Conservation (phyloP, 2,888 invertebrate species). For the Crematogaster levior region DNA sequence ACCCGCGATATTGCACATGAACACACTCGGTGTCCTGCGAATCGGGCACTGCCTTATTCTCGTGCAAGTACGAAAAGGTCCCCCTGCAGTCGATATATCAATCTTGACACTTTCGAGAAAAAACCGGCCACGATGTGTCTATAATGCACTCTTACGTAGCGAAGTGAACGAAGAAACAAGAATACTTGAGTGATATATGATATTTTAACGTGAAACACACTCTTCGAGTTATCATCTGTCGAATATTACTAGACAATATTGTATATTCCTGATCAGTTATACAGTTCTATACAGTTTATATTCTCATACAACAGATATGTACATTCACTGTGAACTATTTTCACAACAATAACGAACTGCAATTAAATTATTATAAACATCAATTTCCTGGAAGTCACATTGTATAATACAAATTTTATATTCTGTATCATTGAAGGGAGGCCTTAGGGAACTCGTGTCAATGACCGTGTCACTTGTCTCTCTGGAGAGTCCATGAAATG, state of each 20-base stretch:
- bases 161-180: conserved; percentile 17
- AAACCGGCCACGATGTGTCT: conserved; percentile 15
- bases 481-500: conserved; percentile 44
- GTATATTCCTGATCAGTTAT: conserved; percentile 13
- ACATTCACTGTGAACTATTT: background rate
- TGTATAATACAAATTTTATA: conserved; percentile 32
- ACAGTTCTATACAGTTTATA: background rate
- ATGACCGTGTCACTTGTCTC: conserved; percentile 26
- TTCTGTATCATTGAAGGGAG: background rate
- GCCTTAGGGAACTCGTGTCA: conserved; percentile 17
- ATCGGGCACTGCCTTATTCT: background rate
- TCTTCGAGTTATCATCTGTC: conserved; percentile 28
- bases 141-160: conserved; percentile 29
- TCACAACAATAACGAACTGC: background rate
- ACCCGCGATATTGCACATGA: conserved; percentile 11
- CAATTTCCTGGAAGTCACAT: background rate
- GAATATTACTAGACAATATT: conserved; percentile 22
- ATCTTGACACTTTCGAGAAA: conserved; percentile 31
- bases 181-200: conserved; percentile 30
- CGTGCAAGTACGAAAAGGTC: background rate
- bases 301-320: background rate
- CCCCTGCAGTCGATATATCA: conserved; percentile 32
- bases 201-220: conserved; percentile 28
- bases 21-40: conserved; percentile 31
- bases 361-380: background rate